Percentiles rank a stretch among this genome's conserved stretches.
Evolutionary conservation across 2,797 vertebrate genomes (phyloP).

Genomic region (Urosaurus nigricauda): DNA sequence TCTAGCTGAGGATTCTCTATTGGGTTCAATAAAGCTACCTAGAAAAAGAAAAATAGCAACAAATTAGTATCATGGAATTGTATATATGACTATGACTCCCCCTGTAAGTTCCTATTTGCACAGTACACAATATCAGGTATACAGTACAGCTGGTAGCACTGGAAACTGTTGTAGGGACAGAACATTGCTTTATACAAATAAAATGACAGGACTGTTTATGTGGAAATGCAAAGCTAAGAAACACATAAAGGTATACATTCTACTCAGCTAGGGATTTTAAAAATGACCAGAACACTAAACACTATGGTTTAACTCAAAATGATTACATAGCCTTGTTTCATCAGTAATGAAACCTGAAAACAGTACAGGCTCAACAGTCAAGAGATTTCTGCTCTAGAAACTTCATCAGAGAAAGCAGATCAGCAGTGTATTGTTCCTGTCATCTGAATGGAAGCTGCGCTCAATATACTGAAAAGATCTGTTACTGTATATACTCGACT

Average conservation of each 20-base stretch:
- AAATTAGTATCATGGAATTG: constrained; percentile 54
- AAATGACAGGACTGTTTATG: neutral
- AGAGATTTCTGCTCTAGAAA: neutral
- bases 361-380: neutral
- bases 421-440: neutral
- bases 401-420: neutral
- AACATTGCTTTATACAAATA: neutral
- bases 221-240: neutral
- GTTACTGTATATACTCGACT: neutral
- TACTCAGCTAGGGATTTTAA: neutral
- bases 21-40: constrained; percentile 93
- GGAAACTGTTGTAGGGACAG: constrained; percentile 25
- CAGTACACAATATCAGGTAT: neutral
- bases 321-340: neutral
- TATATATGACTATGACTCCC: neutral
- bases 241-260: neutral
- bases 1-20: constrained; percentile 94
- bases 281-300: neutral
- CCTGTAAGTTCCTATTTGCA: neutral
- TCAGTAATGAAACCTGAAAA: neutral
- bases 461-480: neutral
- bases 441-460: neutral
- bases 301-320: neutral
- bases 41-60: constrained; percentile 69
- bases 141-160: neutral